A percentile compares a stretch with the other conserved stretches of the same genome.
Evolutionary conservation across 2,888 invertebrate genomes (phyloP).

Genomic region (Meloe dianella): DNA sequence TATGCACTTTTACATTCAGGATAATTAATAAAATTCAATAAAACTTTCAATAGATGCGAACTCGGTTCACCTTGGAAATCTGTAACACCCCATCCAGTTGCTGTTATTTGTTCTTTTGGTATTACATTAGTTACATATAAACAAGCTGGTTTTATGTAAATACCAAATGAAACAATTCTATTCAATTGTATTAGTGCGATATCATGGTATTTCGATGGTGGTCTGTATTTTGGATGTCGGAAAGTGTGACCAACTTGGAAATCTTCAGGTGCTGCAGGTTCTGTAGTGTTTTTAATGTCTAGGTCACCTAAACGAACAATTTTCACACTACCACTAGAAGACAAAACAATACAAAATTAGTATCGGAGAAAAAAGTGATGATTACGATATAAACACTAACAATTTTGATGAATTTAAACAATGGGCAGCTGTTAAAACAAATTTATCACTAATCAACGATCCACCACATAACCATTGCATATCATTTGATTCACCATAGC

Average conservation of each 20-base stretch:
- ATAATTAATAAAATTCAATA: slow-evolving; percentile 55
- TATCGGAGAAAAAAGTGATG: neutral
- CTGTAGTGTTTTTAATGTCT: slow-evolving; percentile 31
- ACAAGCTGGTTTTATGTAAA: slow-evolving; percentile 61
- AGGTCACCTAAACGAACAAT: slow-evolving; percentile 43
- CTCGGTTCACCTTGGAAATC: slow-evolving; percentile 49
- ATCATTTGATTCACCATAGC: slow-evolving; percentile 37
- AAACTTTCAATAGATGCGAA: slow-evolving; percentile 62
- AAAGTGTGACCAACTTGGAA: slow-evolving; percentile 45
- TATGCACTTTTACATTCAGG: slow-evolving; percentile 54
- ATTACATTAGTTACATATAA: slow-evolving; percentile 44
- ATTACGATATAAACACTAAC: slow-evolving; percentile 28
- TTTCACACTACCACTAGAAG: slow-evolving; percentile 35
- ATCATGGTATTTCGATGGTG: slow-evolving; percentile 59
- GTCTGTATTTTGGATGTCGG: slow-evolving; percentile 56
- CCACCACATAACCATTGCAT: slow-evolving; percentile 68
- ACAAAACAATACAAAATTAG: neutral
- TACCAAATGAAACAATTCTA: slow-evolving; percentile 50
- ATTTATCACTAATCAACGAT: slow-evolving; percentile 66
- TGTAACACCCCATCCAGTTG: slow-evolving; percentile 61
- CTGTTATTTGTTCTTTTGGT: slow-evolving; percentile 48
- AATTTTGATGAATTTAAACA: slow-evolving; percentile 54
- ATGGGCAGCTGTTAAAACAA: slow-evolving; percentile 71
- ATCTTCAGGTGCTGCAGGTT: slow-evolving; percentile 42
- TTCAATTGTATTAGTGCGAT: slow-evolving; percentile 61